Evolutionary conservation across 2,888 invertebrate genomes (phyloP), one percentile per base, ranked within the genome.

Genomic region (Drosophila testacea): DNA sequence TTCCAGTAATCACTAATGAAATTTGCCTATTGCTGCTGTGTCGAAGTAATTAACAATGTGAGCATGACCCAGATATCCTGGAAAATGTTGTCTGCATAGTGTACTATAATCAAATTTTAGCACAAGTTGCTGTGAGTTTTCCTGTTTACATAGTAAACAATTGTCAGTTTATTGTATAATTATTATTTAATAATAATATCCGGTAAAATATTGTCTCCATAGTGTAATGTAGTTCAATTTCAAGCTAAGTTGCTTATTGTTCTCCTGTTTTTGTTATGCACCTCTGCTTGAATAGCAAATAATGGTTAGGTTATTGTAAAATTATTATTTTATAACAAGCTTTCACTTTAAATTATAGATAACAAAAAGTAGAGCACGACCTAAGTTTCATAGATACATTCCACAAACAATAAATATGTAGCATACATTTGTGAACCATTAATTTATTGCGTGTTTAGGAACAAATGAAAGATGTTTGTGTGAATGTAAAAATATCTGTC

Each of bases 1-100:
- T 62, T 73, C 67, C 77, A 57, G 50, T 46, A 52, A 57, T 9
- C 51, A 54, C 39, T 76, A 67, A 76, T 72, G 57, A 73, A 57
- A 68, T 69, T 75, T 78, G 48, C 76, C 57, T 68, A 39, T 52
- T 69, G 56, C 63, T 59, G 38, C 36, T 46, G 36, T 46, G 54
- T 55, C 27, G 56, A 54, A 62, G 66, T 57, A 59, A 73, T 74
- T 65, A 60, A 55, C 28, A 34, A 36, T 48, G 50, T 2, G 30
- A 32, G 42, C 44, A 56, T 46, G 44, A 46, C 62, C 59, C 59
- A 52, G 47, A 48, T 67, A 48, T 38, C 42, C 46, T 59, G 55
- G 32, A 27, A 36, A 22, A 46, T 50, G 13, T 39, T 16, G 27
- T 27, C 9, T 34, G 39, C 16, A 38, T 16, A 11, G 9, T 47